Conservation (phyloP, 2,113 vertebrate genomes). For the Bolborhynchus lineola region DNA sequence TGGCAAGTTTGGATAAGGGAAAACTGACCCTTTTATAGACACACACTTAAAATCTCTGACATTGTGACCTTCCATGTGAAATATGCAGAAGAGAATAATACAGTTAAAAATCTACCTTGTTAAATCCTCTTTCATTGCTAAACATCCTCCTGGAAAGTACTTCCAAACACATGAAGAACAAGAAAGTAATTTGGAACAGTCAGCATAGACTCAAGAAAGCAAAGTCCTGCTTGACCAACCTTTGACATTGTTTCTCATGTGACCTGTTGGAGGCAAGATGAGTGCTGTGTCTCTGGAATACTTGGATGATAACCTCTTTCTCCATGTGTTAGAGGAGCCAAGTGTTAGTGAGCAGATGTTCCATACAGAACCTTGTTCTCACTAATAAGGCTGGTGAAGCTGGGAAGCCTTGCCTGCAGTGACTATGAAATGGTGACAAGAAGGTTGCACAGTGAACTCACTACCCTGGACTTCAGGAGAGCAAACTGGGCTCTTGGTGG, state of each 20-base stretch:
- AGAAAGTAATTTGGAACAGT: neutral
- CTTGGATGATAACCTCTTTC: neutral
- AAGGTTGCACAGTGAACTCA: neutral
- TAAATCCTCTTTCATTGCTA: neutral
- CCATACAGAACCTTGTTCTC: neutral
- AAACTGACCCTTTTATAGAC: neutral
- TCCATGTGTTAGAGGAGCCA: neutral
- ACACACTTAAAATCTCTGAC: neutral
- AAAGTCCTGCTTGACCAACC: neutral
- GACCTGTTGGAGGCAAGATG: neutral
- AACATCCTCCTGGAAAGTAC: neutral
- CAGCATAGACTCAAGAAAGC: neutral
- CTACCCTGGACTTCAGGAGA: neutral
- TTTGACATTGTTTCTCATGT: neutral
- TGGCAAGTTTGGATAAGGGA: neutral
- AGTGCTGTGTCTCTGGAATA: neutral
- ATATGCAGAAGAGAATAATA: neutral
- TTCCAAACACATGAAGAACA: neutral
- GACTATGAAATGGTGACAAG: neutral
- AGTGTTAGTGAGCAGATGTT: neutral
- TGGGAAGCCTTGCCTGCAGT: neutral
- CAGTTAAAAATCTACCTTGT: neutral
- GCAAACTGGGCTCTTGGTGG: neutral
- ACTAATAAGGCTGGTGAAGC: neutral
- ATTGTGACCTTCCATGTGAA: neutral